phyloP scores from a whole-genome alignment of 2,113 vertebrate genomes.

The Ceyx margarethae region DNA sequence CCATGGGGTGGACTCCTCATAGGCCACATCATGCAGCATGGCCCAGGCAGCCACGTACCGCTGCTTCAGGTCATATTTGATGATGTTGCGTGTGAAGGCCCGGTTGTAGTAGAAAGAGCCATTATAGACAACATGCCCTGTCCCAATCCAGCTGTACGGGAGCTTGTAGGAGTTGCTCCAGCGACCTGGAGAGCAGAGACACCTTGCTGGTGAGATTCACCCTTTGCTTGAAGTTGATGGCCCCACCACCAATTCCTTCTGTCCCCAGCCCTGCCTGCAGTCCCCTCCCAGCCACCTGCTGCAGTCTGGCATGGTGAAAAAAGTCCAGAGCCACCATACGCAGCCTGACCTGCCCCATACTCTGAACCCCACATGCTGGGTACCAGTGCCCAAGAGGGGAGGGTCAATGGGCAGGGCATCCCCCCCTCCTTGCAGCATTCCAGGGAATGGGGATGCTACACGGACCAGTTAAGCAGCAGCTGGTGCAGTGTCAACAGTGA shows the following conservation, averaged over 20 bases:
- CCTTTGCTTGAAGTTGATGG: not conserved
- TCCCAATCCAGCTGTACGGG: constrained; percentile 96
- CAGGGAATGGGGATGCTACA: fast-evolving
- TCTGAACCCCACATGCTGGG: fast-evolving
- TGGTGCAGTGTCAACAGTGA: fast-evolving
- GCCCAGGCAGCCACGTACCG: constrained; percentile 92
- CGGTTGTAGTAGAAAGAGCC: constrained; percentile 96
- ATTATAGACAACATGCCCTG: constrained; percentile 89
- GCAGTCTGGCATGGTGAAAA: not conserved
- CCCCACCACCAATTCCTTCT: not conserved
- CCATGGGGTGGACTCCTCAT: constrained; percentile 86
- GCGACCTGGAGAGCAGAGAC: constrained; percentile 77
- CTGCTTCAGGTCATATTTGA: constrained; percentile 90
- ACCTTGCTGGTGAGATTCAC: not conserved
- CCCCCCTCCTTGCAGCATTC: not conserved
- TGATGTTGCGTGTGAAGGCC: constrained; percentile 94
- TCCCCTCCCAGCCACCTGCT: not conserved
- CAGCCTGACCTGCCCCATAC: not conserved
- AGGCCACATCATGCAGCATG: constrained; percentile 88
- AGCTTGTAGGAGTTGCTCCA: constrained; percentile 97
- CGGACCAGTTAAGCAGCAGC: fast-evolving
- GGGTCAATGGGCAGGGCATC: not conserved
- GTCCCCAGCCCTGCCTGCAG: not conserved
- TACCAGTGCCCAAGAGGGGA: not conserved
- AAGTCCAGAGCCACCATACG: not conserved